Evolutionary conservation across 2,113 vertebrate species (phyloP).

Genomic region (Oncorhynchus nerka): DNA sequence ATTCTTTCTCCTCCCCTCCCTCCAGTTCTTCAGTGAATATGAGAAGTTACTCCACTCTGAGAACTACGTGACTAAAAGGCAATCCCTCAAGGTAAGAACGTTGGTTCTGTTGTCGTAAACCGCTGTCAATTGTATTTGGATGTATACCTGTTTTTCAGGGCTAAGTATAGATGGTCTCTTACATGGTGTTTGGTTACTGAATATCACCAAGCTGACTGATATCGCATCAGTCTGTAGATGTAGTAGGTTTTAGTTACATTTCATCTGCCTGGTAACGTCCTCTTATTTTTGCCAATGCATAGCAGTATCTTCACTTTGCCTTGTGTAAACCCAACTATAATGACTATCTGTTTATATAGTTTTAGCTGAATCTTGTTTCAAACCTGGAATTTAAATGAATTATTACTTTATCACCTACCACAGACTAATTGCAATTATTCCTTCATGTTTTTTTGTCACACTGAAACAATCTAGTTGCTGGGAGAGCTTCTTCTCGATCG

Average conservation of each 20-base stretch:
- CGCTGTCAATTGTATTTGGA: conserved; percentile 24
- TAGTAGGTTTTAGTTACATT: not conserved
- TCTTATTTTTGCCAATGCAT: too few relatives aligned
- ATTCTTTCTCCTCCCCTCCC: conserved; percentile 34
- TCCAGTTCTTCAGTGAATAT: conserved; percentile 94
- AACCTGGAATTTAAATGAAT: not conserved
- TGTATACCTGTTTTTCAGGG: conserved; percentile 13
- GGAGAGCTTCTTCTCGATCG: conserved; percentile 93
- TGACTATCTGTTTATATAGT: not conserved
- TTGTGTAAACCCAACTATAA: not conserved
- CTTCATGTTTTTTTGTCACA: conserved; percentile 20
- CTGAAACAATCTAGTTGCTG: conserved; percentile 76
- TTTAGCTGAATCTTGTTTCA: not conserved
- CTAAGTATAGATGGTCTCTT: conserved; percentile 36
- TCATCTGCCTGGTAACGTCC: not conserved
- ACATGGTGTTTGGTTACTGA: conserved; percentile 46
- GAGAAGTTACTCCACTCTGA: conserved; percentile 97
- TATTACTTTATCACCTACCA: not conserved
- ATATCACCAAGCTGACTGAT: not conserved
- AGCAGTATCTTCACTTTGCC: not conserved
- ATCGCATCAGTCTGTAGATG: conserved; percentile 50
- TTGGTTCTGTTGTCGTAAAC: conserved; percentile 25
- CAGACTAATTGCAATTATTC: not conserved
- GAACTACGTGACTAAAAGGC: conserved; percentile 97
- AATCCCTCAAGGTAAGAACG: conserved; percentile 90